A percentile compares a stretch with the other conserved stretches of the same genome.
Evolutionary conservation across 2,888 invertebrate genomes (phyloP).

Genomic region (Eupithecia subumbrata): DNA sequence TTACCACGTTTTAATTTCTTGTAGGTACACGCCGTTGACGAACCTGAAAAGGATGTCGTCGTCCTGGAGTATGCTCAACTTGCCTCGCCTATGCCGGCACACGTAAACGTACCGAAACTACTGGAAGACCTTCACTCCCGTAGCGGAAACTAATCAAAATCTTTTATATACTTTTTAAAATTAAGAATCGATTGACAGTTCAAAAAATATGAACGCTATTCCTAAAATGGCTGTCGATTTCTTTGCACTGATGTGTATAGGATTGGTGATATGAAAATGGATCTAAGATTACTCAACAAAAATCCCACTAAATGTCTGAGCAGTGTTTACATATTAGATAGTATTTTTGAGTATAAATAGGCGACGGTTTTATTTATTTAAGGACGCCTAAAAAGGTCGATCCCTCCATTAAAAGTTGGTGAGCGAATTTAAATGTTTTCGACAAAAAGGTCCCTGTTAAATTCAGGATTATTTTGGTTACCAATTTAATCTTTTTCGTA

Average conservation of each 20-base stretch:
- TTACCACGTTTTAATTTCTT: neutral
- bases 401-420: slow-evolving; percentile 31
- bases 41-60: slow-evolving; percentile 48
- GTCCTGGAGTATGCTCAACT: slow-evolving; percentile 66
- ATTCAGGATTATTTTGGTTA: slow-evolving; percentile 22
- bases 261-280: neutral
- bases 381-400: slow-evolving; percentile 13
- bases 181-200: neutral
- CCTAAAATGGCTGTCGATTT: neutral
- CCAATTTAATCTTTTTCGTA: slow-evolving; percentile 17
- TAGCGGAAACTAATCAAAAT: neutral
- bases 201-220: neutral
- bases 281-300: neutral
- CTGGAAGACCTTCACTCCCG: slow-evolving; percentile 49
- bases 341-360: neutral
- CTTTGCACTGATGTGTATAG: neutral
- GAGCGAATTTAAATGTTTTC: slow-evolving; percentile 29
- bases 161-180: neutral
- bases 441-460: slow-evolving; percentile 23
- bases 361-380: slow-evolving; percentile 24
- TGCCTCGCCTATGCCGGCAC: slow-evolving; percentile 62
- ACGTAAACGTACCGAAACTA: slow-evolving; percentile 60
- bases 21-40: neutral
- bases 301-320: slow-evolving; percentile 18
- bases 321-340: slow-evolving; percentile 3